These are phyloP conservation scores for Sciurus carolinensis DNA, from an alignment of 2,797 vertebrate genomes.

Conservation along the genomic window DNA sequence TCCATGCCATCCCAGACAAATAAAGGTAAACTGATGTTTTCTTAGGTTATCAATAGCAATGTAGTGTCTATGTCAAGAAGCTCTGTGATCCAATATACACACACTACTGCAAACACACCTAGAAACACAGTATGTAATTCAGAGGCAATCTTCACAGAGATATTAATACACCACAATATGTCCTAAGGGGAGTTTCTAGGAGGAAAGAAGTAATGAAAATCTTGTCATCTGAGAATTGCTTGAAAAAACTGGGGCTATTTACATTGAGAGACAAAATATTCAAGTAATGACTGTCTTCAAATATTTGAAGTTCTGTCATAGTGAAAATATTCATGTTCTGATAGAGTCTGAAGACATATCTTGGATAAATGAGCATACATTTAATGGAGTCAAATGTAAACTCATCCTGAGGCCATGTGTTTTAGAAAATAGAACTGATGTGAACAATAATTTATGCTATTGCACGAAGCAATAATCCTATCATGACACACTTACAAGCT, in stretches of 20 bases:
- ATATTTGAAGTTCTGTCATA: constrained; percentile 66
- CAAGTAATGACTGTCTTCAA: constrained; percentile 57
- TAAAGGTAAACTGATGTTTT: neutral
- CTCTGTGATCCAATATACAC: neutral
- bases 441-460: neutral
- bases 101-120: constrained; percentile 38
- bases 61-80: neutral
- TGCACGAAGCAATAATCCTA: neutral
- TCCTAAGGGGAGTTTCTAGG: constrained; percentile 22
- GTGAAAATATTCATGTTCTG: constrained; percentile 67
- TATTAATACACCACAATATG: neutral
- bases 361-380: constrained; percentile 4
- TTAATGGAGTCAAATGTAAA: constrained; percentile 60
- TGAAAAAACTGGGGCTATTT: constrained; percentile 66
- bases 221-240: constrained; percentile 44
- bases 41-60: neutral
- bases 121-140: neutral
- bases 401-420: neutral
- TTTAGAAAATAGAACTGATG: constrained; percentile 38
- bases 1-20: neutral
- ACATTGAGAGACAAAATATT: constrained; percentile 53
- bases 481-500: neutral
- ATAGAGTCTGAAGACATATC: constrained; percentile 19
- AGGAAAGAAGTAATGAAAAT: constrained; percentile 54
- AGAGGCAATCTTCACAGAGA: constrained; percentile 22